Base-by-base conservation (phyloP, 53 echinoderm and acorn worm genomes). In the Crossaster papposus region DNA sequence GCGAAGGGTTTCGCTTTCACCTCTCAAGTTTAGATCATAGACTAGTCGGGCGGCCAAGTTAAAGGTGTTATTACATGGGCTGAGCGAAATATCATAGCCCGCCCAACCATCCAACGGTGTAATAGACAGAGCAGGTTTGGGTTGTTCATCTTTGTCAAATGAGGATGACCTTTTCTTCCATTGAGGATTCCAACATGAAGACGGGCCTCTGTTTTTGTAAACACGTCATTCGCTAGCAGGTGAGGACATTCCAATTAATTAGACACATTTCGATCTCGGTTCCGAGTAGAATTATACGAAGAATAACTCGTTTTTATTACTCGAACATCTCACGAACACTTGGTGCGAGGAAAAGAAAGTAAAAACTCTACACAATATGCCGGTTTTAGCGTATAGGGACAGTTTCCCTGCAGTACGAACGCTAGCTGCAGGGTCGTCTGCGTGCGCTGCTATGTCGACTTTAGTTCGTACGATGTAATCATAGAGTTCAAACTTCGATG, bases 1-100 rank as follows among this genome's bases (percentile, higher is more conserved):
- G 58, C 62, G 32, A 33, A 58, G 36, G 87, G 76, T 77, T 87
- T 77, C 76, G 36, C 36, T 77, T 87, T 77, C 87, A 36, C 36
- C 77, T 77, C 85, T 85, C 76, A 4, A 72, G 87, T 87, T 76
- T 87, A 24, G 36, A 36, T 75, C 72, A 70, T 87, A 24, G 36
- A 36, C 55, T 72, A 70, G 36, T 74, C 85, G 38, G 54, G 35
- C 62, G 34, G 18, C 63, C 76, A 77, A 58, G 62, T 87, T 77
- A 87, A 77, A 87, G 62, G 58, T 9, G 14, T 38, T 23, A 55
- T 38, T 58, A 32, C n/a, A n/a, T n/a, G n/a, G 14, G 52, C 54
- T 77, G 36, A 62, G 36, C 74, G 38, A 75, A n/a, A n/a, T n/a
- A n/a, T n/a, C n/a, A 87, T 36, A 87, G 51, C 54, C 68, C n/a